Evolutionary conservation across 1,140 invertebrate species (phyloP).

Genomic region (Anastrepha ludens): DNA sequence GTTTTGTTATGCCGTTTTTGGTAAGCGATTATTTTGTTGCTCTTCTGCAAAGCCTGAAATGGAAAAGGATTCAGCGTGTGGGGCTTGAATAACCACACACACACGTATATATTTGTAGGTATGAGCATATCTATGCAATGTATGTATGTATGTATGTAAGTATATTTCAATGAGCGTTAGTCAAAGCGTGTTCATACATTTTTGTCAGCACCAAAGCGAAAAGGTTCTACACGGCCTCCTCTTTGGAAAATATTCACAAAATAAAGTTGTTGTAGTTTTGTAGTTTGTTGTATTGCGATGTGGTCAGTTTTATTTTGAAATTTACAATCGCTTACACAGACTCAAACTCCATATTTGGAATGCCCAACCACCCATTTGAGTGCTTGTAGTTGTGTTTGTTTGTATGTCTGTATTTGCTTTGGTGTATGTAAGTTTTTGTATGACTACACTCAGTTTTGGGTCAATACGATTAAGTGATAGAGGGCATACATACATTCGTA

Average conservation of each 20-base stretch:
- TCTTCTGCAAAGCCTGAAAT: background rate
- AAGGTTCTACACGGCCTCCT: background rate
- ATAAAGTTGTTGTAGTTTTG: background rate
- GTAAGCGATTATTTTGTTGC: constrained; percentile 29
- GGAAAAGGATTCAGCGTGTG: background rate
- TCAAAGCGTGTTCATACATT: background rate
- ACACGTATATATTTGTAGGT: background rate
- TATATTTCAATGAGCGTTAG: background rate
- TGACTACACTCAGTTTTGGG: background rate
- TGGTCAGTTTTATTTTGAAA: constrained; percentile 37
- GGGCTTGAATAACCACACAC: background rate
- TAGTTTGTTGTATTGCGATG: constrained; percentile 17
- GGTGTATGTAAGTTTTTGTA: background rate
- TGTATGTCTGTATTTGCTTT: background rate
- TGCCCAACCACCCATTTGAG: background rate
- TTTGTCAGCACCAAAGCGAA: background rate
- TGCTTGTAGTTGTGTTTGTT: background rate
- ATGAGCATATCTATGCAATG: background rate
- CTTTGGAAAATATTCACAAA: background rate
- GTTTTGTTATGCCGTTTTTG: constrained; percentile 14
- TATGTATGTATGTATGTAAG: background rate
- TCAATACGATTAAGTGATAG: background rate
- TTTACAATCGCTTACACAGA: background rate
- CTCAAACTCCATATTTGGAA: background rate
- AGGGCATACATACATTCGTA: too few species aligned